Evolutionary conservation across 2,113 vertebrate species (phyloP).

Genomic region (Sitta europaea): DNA sequence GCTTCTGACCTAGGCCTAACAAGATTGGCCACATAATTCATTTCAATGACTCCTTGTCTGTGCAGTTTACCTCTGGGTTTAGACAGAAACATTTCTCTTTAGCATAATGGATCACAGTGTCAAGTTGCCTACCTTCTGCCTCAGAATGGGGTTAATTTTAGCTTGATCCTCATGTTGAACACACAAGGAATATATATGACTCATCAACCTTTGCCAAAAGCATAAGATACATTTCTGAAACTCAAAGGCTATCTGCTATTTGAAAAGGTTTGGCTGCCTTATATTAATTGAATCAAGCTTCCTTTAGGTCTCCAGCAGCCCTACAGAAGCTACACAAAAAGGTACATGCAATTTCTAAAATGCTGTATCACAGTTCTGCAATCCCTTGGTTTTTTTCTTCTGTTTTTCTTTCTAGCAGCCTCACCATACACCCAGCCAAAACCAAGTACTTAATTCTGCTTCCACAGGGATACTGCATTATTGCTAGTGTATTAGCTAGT

Average conservation of each 20-base stretch:
- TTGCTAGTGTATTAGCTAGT: neutral
- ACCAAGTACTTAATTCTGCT: neutral
- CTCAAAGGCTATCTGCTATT: conserved; percentile 15
- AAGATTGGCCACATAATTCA: conserved; percentile 65
- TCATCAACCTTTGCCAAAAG: conserved; percentile 61
- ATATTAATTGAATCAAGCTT: neutral
- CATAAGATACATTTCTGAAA: conserved; percentile 17
- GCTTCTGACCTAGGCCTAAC: conserved; percentile 60
- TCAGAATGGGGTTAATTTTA: conserved; percentile 67
- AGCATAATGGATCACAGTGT: conserved; percentile 63
- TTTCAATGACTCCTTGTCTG: conserved; percentile 68
- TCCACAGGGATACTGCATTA: neutral
- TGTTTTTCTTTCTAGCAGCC: neutral
- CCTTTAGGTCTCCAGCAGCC: neutral
- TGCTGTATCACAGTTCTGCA: neutral
- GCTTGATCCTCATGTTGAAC: conserved; percentile 48
- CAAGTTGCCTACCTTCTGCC: conserved; percentile 57
- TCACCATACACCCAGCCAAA: neutral
- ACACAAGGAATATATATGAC: conserved; percentile 61
- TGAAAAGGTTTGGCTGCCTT: neutral
- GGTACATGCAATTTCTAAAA: neutral
- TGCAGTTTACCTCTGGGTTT: conserved; percentile 66
- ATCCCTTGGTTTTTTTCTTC: neutral
- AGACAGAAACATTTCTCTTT: conserved; percentile 66
- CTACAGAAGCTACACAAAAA: neutral